These are phyloP conservation scores for Drosophila eugracilis DNA, from an alignment of 1,140 invertebrate species.

Conservation along the genomic window DNA sequence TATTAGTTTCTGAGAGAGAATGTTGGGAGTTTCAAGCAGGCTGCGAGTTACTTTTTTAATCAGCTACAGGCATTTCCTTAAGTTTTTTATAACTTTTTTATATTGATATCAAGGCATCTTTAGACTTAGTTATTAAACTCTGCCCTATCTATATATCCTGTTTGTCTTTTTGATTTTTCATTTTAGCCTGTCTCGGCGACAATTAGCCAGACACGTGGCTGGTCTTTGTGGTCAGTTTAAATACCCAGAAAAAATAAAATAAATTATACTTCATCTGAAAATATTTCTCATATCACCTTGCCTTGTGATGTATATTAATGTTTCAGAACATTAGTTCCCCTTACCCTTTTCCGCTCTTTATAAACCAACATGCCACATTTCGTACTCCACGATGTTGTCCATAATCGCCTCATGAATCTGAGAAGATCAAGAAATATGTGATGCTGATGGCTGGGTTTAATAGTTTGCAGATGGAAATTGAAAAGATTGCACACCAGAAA, in stretches of 20 bases:
- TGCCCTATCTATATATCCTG: conserved; percentile 11
- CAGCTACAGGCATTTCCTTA: not conserved
- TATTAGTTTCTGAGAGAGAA: no score
- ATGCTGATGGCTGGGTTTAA: conserved; percentile 20
- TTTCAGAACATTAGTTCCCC: conserved; percentile 6
- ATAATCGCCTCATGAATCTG: conserved; percentile 30
- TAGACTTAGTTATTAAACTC: conserved; percentile 5
- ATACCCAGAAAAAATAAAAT: conserved; percentile 70
- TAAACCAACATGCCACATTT: conserved; percentile 21
- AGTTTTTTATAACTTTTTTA: not conserved
- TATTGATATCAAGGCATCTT: conserved; percentile 2
- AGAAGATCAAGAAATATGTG: conserved; percentile 45
- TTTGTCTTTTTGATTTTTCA: conserved; percentile 17
- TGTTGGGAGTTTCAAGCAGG: no score
- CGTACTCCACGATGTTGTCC: conserved; percentile 47
- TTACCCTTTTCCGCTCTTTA: no score
- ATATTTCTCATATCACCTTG: conserved; percentile 33
- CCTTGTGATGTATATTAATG: conserved; percentile 12
- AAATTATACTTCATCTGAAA: conserved; percentile 68
- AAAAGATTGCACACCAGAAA: conserved; percentile 18
- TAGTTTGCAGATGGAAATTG: conserved; percentile 36
- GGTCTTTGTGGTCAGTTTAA: conserved; percentile 52
- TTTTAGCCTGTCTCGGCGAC: conserved; percentile 58
- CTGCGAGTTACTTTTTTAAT: no score
- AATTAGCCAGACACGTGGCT: conserved; percentile 68